Percentiles rank a stretch among this genome's conserved stretches.
Conservation (phyloP, 2,797 vertebrate species). For the Hydrophis major region DNA sequence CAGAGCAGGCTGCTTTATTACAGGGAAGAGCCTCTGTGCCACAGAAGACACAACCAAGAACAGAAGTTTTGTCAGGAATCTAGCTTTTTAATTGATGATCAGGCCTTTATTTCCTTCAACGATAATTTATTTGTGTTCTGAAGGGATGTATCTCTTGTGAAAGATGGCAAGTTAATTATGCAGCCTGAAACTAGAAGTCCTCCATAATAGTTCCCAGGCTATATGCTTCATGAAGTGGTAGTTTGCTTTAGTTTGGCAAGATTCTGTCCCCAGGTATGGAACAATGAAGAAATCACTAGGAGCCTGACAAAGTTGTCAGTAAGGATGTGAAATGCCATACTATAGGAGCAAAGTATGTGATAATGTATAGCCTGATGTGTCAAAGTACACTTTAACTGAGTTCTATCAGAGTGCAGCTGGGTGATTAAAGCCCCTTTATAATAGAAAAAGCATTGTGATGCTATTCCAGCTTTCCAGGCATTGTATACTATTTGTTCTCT, state of each 20-base stretch:
- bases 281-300: too few relatives aligned
- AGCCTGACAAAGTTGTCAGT: neutral
- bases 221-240: too few relatives aligned
- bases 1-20: slow-evolving; percentile 20
- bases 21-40: neutral
- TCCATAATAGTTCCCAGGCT: too few relatives aligned
- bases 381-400: too few relatives aligned
- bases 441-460: too few relatives aligned
- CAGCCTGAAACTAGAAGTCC: neutral
- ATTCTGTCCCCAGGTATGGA: too few relatives aligned
- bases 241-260: too few relatives aligned
- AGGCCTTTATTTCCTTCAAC: neutral
- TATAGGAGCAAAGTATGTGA: neutral
- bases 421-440: too few relatives aligned
- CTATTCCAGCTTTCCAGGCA: neutral
- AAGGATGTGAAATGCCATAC: neutral
- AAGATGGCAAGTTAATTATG: slow-evolving; percentile 11
- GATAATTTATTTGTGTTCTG: neutral
- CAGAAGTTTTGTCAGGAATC: slow-evolving; percentile 38
- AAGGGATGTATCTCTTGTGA: slow-evolving; percentile 34
- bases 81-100: slow-evolving; percentile 25
- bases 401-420: too few relatives aligned
- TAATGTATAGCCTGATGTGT: neutral
- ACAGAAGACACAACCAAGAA: neutral
- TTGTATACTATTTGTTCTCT: neutral